Percentiles rank a stretch among this genome's conserved stretches.
phyloP scores from a whole-genome alignment of 2,797 vertebrate species.

The Poeciliopsis presidionis region DNA sequence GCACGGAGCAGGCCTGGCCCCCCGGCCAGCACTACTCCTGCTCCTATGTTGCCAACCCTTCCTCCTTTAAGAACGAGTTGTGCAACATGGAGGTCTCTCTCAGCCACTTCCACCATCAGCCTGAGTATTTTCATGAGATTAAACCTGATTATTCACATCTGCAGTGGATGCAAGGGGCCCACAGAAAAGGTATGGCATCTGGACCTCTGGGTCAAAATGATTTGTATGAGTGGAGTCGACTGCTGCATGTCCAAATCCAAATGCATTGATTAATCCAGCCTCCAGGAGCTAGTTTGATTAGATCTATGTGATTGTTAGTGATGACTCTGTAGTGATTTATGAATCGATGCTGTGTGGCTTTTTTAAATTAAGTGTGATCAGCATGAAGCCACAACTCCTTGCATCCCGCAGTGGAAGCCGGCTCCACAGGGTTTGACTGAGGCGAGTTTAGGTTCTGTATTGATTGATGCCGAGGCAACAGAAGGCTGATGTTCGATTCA shows the following conservation, averaged over 20 bases:
- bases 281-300: background rate
- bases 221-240: background rate
- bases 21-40: constrained; percentile 89
- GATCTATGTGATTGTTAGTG: background rate
- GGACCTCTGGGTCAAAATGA: background rate
- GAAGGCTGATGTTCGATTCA: constrained; percentile 61
- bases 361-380: constrained; percentile 33
- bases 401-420: constrained; percentile 14
- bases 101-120: constrained; percentile 87
- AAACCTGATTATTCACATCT: constrained; percentile 89
- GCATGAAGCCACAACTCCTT: constrained; percentile 37
- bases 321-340: constrained; percentile 21
- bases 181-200: constrained; percentile 90
- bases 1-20: constrained; percentile 92
- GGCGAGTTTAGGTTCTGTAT: constrained; percentile 52
- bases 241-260: background rate
- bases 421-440: constrained; percentile 8
- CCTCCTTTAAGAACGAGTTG: constrained; percentile 88
- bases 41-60: constrained; percentile 82
- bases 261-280: background rate
- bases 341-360: constrained; percentile 49
- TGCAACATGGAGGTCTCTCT: constrained; percentile 91
- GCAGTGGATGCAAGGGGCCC: constrained; percentile 87
- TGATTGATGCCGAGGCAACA: constrained; percentile 76
- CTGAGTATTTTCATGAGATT: constrained; percentile 89